Evolutionary conservation across 35 echinoderm and acorn worm genomes (phyloP).

Genomic region (Lytechinus variegatus): DNA sequence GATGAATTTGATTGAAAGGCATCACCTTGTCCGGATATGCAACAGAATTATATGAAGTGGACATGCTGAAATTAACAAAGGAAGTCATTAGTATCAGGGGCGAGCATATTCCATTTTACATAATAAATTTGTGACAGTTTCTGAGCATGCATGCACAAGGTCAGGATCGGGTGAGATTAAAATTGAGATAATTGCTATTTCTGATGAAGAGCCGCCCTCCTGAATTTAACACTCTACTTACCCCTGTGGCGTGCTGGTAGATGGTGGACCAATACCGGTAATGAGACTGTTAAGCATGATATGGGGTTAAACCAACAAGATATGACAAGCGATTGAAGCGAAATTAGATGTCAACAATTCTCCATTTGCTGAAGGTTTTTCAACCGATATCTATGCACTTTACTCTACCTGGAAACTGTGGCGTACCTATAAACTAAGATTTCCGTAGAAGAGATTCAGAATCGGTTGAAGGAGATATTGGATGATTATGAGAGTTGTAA

Average conservation of each 20-base stretch:
- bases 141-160: neutral
- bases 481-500: neutral
- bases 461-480: neutral
- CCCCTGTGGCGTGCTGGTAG: neutral
- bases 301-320: neutral
- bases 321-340: neutral
- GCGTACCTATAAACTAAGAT: neutral
- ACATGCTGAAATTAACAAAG: neutral
- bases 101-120: neutral
- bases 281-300: neutral
- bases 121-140: neutral
- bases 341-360: neutral
- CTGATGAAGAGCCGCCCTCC: neutral
- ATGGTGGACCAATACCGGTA: neutral
- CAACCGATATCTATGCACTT: neutral
- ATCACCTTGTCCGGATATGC: neutral
- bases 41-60: neutral
- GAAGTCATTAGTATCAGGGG: neutral
- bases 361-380: neutral
- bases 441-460: neutral
- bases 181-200: neutral
- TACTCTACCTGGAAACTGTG: neutral
- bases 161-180: neutral
- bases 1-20: neutral
- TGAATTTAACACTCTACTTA: neutral